Evolutionary conservation across 2,113 vertebrate genomes (phyloP).

Genomic region (Oreochromis tanganicae): DNA sequence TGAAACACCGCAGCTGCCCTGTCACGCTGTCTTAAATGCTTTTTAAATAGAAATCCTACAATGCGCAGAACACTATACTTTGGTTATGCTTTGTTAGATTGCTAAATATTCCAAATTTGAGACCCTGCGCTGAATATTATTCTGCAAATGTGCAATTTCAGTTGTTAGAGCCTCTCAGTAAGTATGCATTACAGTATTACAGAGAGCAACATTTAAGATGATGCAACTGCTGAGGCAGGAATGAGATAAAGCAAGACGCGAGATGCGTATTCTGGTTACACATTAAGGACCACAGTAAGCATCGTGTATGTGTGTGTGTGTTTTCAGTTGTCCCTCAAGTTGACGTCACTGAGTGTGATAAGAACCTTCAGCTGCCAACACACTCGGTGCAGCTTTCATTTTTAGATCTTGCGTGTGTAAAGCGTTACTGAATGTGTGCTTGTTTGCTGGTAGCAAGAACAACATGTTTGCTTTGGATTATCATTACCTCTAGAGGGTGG

Average conservation of each 20-base stretch:
- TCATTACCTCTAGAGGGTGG: not conserved
- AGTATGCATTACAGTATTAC: not conserved
- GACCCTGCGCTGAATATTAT: not conserved
- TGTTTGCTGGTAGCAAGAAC: not conserved
- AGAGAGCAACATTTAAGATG: not conserved
- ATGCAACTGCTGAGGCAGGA: not conserved
- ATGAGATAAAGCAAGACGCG: not conserved
- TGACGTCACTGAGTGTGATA: not conserved
- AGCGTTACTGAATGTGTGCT: not conserved
- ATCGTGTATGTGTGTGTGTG: not conserved
- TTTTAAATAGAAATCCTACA: not conserved
- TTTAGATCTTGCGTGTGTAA: constrained; percentile 12
- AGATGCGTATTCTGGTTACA: constrained; percentile 17
- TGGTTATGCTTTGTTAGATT: constrained; percentile 1
- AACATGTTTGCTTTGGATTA: not conserved
- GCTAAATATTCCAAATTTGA: constrained; percentile 4
- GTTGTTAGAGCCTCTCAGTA: not conserved
- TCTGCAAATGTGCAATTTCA: not conserved
- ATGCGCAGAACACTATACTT: not conserved
- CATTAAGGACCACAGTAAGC: not conserved
- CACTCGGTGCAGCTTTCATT: not conserved
- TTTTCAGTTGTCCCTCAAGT: not conserved
- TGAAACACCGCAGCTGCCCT: not conserved
- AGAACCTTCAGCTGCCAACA: not conserved
- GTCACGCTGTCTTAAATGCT: not conserved